phyloP scores from a whole-genome alignment of 2,113 vertebrate species.

The Platycercus adscitus region DNA sequence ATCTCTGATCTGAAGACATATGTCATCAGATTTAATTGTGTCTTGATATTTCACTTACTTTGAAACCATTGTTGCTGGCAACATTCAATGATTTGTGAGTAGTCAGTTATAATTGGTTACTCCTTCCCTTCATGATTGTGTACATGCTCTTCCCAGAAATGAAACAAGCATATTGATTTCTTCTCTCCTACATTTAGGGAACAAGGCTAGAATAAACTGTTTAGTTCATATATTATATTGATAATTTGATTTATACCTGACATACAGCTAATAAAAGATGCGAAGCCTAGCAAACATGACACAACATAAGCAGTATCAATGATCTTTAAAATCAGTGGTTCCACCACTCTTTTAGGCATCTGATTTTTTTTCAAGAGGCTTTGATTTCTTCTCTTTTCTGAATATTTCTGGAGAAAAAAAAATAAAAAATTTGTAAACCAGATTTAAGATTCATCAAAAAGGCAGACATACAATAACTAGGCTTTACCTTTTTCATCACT shows the following conservation, averaged over 20 bases:
- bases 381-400: not conserved
- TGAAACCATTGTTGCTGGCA: not conserved
- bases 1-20: not conserved
- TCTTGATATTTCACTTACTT: not conserved
- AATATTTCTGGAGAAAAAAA: not conserved
- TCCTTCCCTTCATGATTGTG: not conserved
- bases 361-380: not conserved
- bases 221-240: not conserved
- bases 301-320: not conserved
- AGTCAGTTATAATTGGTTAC: not conserved
- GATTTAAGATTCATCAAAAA: not conserved
- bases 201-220: not conserved
- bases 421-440: not conserved
- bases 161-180: not conserved
- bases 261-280: not conserved
- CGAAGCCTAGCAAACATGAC: not conserved
- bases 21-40: not conserved
- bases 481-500: not conserved
- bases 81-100: not conserved
- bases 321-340: not conserved
- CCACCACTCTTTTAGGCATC: not conserved
- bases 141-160: slow-evolving; percentile 20
- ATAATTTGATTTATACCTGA: not conserved
- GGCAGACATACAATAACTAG: not conserved
- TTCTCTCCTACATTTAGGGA: not conserved